Evolutionary conservation across 53 echinoderm and acorn worm species (phyloP), one percentile per base, ranked within the genome.

Genomic region (Echinometra lucunter): DNA sequence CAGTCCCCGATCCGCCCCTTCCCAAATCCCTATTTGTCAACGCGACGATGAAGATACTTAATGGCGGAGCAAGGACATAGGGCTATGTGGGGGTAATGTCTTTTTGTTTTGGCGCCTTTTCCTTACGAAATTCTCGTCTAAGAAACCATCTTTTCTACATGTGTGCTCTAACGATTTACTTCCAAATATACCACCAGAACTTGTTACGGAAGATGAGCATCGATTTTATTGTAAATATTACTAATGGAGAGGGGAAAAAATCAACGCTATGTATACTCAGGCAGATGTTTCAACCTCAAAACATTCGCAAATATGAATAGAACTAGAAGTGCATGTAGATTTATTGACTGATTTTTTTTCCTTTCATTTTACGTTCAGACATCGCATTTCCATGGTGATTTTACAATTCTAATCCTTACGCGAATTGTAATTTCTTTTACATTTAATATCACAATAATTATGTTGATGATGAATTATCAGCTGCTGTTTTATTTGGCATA

Each of bases 161-260:
- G n/a, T 30, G 74, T 35, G 6, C 38, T 38, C 4, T 78, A 38
- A 78, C 78, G 42, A 78, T 38, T 78, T 78, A 3, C 0, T 40
- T 78, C 78, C 42, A 78, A 78, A 78, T 42, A 78, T 69, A 75
- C 42, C 38, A 42, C 42, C 78, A 78, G 38, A 21, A 42, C 21
- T 78, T 78, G 38, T 78, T 78, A 6, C 78, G 78, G 42, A 78
- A 78, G 78, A 11, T 40, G 23, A 40, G 75, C 78, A 78, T 78
- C 38, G 78, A 78, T 78, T 78, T 42, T 42, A 40, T 37, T 78
- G 38, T 42, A 21, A 19, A 42, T 78, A 75, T 38, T 19, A 38
- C 16, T 75, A 75, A 5, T 17, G 8, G 38, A 42, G 42, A 78
- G 21, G 4, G 42, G 21, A 75, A 78, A 11, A 72, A 72, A 72